These are phyloP conservation scores for Holothuria glaberrima DNA, from an alignment of 35 echinoderm and acorn worm genomes.

Conservation along the genomic window DNA sequence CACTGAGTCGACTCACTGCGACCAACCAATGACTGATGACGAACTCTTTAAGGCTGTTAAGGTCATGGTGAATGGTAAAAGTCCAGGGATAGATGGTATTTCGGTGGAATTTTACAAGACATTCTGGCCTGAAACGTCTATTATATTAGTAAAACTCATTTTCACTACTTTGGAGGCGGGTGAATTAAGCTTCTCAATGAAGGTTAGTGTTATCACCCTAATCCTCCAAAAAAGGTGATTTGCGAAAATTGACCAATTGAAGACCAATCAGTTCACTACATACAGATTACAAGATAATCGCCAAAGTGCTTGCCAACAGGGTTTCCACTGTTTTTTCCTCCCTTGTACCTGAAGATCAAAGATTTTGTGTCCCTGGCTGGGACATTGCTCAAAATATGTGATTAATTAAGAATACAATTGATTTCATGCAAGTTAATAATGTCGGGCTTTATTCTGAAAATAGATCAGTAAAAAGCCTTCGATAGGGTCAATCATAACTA, in stretches of 20 bases:
- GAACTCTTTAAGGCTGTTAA: background rate
- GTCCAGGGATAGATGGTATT: conserved; percentile 53
- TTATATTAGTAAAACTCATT: background rate
- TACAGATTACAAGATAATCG: conserved; percentile 31
- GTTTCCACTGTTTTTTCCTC: conserved; percentile 38
- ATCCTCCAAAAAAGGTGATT: conserved; percentile 13
- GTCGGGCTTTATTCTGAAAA: conserved; percentile 20
- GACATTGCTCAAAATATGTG: conserved; percentile 64
- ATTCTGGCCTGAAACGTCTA: conserved; percentile 25
- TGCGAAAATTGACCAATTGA: background rate
- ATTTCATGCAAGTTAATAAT: conserved; percentile 40
- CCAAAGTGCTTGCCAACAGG: conserved; percentile 14
- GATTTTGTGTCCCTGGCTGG: conserved; percentile 62
- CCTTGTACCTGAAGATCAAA: conserved; percentile 67
- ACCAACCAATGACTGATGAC: background rate
- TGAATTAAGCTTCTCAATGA: background rate
- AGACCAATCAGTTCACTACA: conserved; percentile 22
- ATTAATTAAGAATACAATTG: conserved; percentile 43
- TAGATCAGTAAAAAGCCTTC: conserved; percentile 73
- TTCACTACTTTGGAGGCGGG: background rate
- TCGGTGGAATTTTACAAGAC: conserved; percentile 25
- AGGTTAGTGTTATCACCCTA: background rate
- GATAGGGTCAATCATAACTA: conserved; percentile 54
- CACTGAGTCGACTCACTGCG: background rate
- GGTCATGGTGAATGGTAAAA: conserved; percentile 19